Conservation (phyloP, 2,113 vertebrate species). For the Bos taurus region DNA sequence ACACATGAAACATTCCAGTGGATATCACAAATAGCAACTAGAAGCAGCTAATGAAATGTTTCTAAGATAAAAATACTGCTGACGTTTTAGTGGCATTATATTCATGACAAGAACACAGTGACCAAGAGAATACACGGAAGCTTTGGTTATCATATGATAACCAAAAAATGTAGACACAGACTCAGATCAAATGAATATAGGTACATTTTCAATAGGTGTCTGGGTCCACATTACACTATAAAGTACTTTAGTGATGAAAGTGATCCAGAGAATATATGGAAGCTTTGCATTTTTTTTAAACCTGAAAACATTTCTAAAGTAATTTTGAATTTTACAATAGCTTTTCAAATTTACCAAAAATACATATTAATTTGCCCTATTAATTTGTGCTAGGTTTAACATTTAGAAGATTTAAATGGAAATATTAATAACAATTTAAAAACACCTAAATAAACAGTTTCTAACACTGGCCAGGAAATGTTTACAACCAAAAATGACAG, state of each 20-base stretch:
- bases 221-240: background rate
- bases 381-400: background rate
- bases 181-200: background rate
- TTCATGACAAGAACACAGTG: background rate
- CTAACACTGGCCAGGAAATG: background rate
- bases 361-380: background rate
- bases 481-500: background rate
- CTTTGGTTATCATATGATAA: background rate
- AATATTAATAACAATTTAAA: background rate
- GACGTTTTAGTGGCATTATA: background rate
- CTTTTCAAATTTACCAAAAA: background rate
- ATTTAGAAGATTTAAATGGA: conserved; percentile 3
- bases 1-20: background rate
- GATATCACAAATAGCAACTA: background rate
- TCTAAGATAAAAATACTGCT: background rate
- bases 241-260: background rate
- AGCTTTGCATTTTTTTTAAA: background rate
- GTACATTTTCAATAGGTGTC: background rate
- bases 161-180: background rate
- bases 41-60: background rate
- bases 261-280: background rate
- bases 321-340: background rate
- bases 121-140: background rate
- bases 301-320: background rate
- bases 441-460: background rate